phyloP scores from a whole-genome alignment of 2,113 vertebrate species.

The Lepus europaeus region DNA sequence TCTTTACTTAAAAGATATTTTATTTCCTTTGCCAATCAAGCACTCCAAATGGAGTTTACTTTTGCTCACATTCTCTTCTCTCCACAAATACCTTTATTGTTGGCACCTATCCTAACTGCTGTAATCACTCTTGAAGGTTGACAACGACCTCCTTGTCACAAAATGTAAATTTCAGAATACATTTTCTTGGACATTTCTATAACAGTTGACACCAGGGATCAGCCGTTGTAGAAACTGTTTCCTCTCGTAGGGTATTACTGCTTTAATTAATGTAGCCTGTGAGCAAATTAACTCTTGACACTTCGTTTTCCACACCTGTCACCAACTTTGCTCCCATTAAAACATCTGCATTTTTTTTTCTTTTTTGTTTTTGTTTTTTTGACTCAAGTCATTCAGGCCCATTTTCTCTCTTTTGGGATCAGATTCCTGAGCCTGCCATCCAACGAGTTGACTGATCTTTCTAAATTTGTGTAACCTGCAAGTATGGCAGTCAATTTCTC shows the following conservation, averaged over 20 bases:
- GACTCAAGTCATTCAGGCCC: background rate
- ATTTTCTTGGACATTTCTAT: slow-evolving; percentile 30
- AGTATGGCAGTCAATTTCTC: background rate
- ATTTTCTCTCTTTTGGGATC: slow-evolving; percentile 14
- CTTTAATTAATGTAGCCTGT: background rate
- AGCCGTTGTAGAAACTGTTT: background rate
- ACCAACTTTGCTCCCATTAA: background rate
- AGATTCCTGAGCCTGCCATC: background rate
- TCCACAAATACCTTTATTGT: background rate
- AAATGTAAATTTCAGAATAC: slow-evolving; percentile 25
- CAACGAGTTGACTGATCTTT: background rate
- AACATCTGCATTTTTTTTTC: background rate
- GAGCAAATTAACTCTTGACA: background rate
- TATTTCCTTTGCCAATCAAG: slow-evolving; percentile 35
- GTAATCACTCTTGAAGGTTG: slow-evolving; percentile 2
- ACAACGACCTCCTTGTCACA: background rate
- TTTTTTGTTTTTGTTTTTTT: background rate
- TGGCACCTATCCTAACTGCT: background rate
- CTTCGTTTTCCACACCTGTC: background rate
- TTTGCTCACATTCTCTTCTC: background rate
- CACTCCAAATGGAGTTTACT: slow-evolving; percentile 7
- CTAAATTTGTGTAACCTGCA: background rate
- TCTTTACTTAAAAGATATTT: slow-evolving; percentile 27
- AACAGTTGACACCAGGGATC: background rate
- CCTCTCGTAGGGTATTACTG: background rate